Base-by-base conservation (phyloP, 2,888 invertebrate genomes). In the Phalangium opilio region DNA sequence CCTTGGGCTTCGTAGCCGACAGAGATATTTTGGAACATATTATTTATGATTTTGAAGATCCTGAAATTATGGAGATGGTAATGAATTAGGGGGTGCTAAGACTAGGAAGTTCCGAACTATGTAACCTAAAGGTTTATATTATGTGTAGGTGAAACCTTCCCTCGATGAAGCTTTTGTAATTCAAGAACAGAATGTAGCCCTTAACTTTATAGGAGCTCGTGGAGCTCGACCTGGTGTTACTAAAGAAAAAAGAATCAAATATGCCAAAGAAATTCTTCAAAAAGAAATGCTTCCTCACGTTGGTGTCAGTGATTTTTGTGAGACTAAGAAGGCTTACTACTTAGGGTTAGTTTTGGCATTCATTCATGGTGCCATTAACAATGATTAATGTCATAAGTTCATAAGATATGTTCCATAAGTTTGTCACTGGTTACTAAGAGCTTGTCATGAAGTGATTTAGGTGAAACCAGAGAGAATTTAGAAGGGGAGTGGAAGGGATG, bases 21-120 rank as follows among this genome's bases (percentile, higher is more conserved):
- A 77, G 98, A 62, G 98, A 99, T 70, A 99, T 99, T 61, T 73
- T 99, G 18, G 98, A 99, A 64, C 98, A 99, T 63, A 98, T 99
- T 53, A 98, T 99, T 61, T 99, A 99, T 66, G 98, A 99, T 65
- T 98, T 98, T 70, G 95, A 98, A 68, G 98, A 99, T 70, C 96
- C 93, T 7, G 98, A 99, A 73, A 96, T 99, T 95, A 98, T 99
- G 96, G 98, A 99, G 76, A 96, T 99, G 95, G 95, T 71, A 57
- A n/a, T n/a, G n/a, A n/a, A n/a, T n/a, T n/a, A n/a, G n/a, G n/a
- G 55, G 60, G 14, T n/a, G n/a, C n/a, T n/a, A n/a, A n/a, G n/a
- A n/a, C n/a, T n/a, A n/a, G n/a, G n/a, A n/a, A n/a, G n/a, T n/a
- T n/a, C n/a, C n/a, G n/a, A n/a, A n/a, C n/a, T n/a, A n/a, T n/a